A percentile compares a stretch with the other conserved stretches of the same genome.
Evolutionary conservation across 2,113 vertebrate species (phyloP).

Genomic region (Mormyrus lacerda): DNA sequence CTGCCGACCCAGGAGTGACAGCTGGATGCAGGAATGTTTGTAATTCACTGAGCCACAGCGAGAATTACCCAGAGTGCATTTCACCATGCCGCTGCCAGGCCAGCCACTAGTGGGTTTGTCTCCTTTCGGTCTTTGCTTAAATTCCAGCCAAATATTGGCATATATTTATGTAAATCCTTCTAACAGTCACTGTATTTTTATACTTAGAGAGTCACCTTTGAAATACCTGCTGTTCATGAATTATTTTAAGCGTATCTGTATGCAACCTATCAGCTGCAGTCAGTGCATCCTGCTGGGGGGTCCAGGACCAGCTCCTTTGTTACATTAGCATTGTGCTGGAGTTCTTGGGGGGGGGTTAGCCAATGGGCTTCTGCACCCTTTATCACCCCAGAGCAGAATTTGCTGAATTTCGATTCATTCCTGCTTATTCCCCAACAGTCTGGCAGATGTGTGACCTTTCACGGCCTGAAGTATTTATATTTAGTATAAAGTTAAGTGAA

Average conservation of each 20-base stretch:
- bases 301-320: neutral
- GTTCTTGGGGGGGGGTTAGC: neutral
- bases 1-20: neutral
- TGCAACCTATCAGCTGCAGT: neutral
- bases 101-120: neutral
- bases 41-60: neutral
- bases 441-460: neutral
- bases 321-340: neutral
- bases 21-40: neutral
- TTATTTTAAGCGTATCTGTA: neutral
- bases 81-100: neutral
- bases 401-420: neutral
- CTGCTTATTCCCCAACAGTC: neutral
- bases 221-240: neutral
- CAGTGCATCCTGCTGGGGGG: neutral
- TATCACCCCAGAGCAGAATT: neutral
- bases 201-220: neutral
- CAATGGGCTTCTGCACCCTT: neutral
- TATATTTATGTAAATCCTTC: neutral
- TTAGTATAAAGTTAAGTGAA: neutral
- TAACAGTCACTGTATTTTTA: neutral
- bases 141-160: neutral
- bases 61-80: neutral
- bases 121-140: neutral
- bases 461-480: neutral